Percentiles rank a stretch among this genome's conserved stretches.
Conservation (phyloP, 2,113 vertebrate species). For the Glaucidium brasilianum region DNA sequence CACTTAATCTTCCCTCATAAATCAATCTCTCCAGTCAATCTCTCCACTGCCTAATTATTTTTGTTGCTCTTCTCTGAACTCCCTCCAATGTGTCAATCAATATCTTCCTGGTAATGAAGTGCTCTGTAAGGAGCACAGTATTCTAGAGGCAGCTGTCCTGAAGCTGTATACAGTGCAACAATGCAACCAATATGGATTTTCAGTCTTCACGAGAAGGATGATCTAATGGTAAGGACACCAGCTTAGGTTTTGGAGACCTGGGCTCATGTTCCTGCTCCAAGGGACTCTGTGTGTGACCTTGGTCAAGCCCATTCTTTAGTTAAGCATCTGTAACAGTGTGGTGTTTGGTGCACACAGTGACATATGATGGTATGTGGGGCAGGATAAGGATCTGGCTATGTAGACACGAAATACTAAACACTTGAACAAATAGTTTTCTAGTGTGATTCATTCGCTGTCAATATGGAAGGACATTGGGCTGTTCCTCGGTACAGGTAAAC, state of each 20-base stretch:
- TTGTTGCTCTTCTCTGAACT: slow-evolving; percentile 67
- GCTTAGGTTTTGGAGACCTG: not conserved
- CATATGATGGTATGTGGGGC: not conserved
- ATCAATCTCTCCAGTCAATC: slow-evolving; percentile 67
- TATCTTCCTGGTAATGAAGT: slow-evolving; percentile 61
- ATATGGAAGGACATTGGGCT: accelerated
- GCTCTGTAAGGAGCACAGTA: not conserved
- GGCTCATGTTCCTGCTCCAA: not conserved
- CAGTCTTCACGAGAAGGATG: slow-evolving; percentile 21
- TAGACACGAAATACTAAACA: not conserved
- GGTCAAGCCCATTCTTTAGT: not conserved
- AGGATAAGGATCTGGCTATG: not conserved
- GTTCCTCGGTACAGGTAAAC: not conserved
- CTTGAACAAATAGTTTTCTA: not conserved
- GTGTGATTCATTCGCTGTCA: accelerated
- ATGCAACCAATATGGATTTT: slow-evolving; percentile 38
- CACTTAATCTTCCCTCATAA: slow-evolving; percentile 62
- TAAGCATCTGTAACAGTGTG: not conserved
- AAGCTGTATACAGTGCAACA: not conserved
- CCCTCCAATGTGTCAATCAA: slow-evolving; percentile 64
- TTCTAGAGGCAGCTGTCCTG: slow-evolving; percentile 31
- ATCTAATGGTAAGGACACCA: not conserved
- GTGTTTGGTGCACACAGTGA: not conserved
- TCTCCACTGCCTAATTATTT: slow-evolving; percentile 67
- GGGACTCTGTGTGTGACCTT: not conserved